Evolutionary conservation across 2,888 invertebrate genomes (phyloP).

Genomic region (Macropis europaea): DNA sequence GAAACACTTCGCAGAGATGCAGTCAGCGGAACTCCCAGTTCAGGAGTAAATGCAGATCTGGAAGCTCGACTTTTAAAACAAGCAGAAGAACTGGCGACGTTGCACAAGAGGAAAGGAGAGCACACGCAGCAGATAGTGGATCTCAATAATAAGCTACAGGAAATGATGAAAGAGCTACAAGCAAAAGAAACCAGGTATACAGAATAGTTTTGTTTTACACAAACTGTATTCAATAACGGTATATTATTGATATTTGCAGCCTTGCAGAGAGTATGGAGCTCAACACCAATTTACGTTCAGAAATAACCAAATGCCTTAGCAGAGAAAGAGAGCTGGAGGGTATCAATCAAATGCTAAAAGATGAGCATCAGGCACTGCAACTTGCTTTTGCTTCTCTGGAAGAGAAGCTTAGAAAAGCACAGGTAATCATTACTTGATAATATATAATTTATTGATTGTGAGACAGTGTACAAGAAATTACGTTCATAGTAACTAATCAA

Average conservation of each 20-base stretch:
- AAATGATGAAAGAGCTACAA: conserved; percentile 89
- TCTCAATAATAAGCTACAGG: conserved; percentile 91
- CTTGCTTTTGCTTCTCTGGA: conserved; percentile 94
- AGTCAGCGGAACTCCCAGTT: conserved; percentile 78
- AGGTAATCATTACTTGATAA: conserved; percentile 81
- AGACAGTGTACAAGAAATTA: not conserved
- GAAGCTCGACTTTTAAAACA: conserved; percentile 93
- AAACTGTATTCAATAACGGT: not conserved
- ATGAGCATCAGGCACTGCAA: conserved; percentile 97
- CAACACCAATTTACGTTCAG: conserved; percentile 86
- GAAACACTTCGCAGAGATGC: conserved; percentile 88
- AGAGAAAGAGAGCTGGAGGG: conserved; percentile 89
- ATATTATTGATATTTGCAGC: conserved; percentile 77
- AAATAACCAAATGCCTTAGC: conserved; percentile 87
- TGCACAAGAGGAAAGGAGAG: conserved; percentile 94
- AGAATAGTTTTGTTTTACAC: no score
- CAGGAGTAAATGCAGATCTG: conserved; percentile 86
- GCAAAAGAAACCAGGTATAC: conserved; percentile 87
- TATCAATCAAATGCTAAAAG: conserved; percentile 92
- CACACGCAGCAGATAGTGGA: conserved; percentile 96
- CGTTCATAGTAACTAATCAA: not conserved
- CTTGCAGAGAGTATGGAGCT: conserved; percentile 85
- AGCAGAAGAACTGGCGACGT: conserved; percentile 95
- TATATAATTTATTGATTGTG: not conserved
- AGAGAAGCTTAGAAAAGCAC: conserved; percentile 91